Evolutionary conservation across 1,140 invertebrate species (phyloP), one percentile per base, ranked within the genome.

Genomic region (Sminthurinus signatus): DNA sequence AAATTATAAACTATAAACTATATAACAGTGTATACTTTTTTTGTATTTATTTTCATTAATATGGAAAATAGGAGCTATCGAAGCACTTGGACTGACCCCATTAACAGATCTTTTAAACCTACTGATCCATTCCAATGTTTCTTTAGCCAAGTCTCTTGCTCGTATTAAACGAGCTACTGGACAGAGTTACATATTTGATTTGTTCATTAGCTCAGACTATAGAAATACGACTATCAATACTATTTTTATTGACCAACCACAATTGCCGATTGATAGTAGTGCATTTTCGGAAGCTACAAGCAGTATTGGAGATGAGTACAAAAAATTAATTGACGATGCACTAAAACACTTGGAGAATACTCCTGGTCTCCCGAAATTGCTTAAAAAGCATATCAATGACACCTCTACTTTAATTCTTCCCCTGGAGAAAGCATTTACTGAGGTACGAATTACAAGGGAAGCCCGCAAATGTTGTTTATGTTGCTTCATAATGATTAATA

Each of bases 181-280:
- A 0, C 70, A 71, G 48, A 60, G 58, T 32, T 71, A 71, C 43
- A 15, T 71, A 23, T 64, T 71, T 32, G 67, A 71, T 46, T 17
- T 71, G 17, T 25, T 32, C 27, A 52, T 67, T 39, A 46, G 25
- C 25, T 58, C 67, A 19, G 64, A 63, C 39, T 71, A 66, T 43
- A 52, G 57, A 25, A 65, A 71, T 42, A 57, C 70, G 0, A 59
- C 48, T 5, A 23, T 58, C 23, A 66, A 71, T 51, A 39, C 58
- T 0, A 44, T 71, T 23, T 68, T 69, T 54, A 51, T 71, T 15
- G 70, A 71, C 27, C 58, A 62, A 36, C 70, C 70, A 8, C 60
- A 71, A n/a, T 29, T 71, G 10, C 64, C 67, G 5, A 31, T 69
- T 21, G 52, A 21, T 2, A 52, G 44, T 32, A 62, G 56, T 29